Evolutionary conservation across 2,797 vertebrate species (phyloP).

Genomic region (Sphenopsis melanotis): DNA sequence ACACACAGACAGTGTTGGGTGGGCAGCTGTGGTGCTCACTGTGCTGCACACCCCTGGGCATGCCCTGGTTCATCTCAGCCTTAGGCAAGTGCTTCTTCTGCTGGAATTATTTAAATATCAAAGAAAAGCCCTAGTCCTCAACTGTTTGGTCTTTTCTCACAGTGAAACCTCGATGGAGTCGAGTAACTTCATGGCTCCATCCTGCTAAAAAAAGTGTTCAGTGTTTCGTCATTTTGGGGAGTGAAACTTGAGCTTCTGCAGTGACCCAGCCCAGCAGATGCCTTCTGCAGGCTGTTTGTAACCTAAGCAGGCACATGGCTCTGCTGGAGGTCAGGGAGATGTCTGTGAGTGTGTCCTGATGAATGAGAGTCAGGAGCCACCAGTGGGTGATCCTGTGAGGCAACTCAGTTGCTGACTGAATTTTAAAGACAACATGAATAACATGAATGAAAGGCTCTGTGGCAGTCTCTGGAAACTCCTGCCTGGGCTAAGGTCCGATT

Average conservation of each 20-base stretch:
- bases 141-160: background rate
- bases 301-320: background rate
- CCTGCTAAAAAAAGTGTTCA: background rate
- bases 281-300: background rate
- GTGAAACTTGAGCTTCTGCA: background rate
- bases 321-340: background rate
- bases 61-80: fast-evolving
- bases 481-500: background rate
- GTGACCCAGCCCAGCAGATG: background rate
- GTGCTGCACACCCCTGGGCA: background rate
- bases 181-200: background rate
- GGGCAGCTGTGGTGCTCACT: background rate
- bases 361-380: background rate
- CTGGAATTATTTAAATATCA: background rate
- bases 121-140: background rate
- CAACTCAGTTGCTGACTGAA: background rate
- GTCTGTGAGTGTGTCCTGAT: background rate
- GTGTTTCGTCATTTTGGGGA: background rate
- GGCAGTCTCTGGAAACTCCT: background rate
- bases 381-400: background rate
- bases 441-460: background rate
- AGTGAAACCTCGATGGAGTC: background rate
- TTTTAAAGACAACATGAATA: background rate
- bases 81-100: background rate
- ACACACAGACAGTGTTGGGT: fast-evolving